Conservation (phyloP, 2,888 invertebrate species). For the Drosophila rubida region DNA sequence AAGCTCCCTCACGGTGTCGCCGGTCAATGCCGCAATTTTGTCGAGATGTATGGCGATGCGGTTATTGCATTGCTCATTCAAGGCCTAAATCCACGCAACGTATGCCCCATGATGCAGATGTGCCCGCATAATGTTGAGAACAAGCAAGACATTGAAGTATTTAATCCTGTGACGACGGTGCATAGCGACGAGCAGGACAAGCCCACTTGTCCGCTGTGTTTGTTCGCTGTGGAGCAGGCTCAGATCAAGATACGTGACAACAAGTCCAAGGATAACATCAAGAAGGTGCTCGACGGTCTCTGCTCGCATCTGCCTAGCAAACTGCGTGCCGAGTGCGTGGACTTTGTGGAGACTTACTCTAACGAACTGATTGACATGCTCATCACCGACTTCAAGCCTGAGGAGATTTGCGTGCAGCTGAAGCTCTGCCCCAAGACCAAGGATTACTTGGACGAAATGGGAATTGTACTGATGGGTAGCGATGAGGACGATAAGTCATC, state of each 20-base stretch:
- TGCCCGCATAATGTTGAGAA: slow-evolving; percentile 87
- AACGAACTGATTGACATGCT: slow-evolving; percentile 92
- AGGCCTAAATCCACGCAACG: slow-evolving; percentile 83
- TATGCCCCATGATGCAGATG: slow-evolving; percentile 89
- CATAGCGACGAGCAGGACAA: slow-evolving; percentile 85
- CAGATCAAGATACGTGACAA: slow-evolving; percentile 90
- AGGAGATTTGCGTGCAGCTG: slow-evolving; percentile 91
- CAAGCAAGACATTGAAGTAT: slow-evolving; percentile 86
- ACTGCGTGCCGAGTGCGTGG: slow-evolving; percentile 88
- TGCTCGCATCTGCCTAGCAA: slow-evolving; percentile 89
- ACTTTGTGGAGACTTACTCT: slow-evolving; percentile 91
- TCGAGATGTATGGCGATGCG: slow-evolving; percentile 92
- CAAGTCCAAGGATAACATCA: slow-evolving; percentile 91
- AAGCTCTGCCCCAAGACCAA: slow-evolving; percentile 88
- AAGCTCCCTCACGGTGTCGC: slow-evolving; percentile 88
- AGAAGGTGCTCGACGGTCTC: slow-evolving; percentile 88
- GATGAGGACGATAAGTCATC: slow-evolving; percentile 44
- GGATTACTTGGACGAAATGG: slow-evolving; percentile 82
- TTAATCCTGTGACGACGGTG: slow-evolving; percentile 82
- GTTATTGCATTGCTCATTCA: slow-evolving; percentile 92
- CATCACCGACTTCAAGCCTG: slow-evolving; percentile 89
- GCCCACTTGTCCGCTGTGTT: slow-evolving; percentile 92
- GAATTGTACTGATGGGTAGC: slow-evolving; percentile 61
- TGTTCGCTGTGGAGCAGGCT: slow-evolving; percentile 92
- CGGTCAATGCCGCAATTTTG: slow-evolving; percentile 90